These are phyloP conservation scores for Calypte anna DNA, from an alignment of 2,113 vertebrate species.

Conservation along the genomic window DNA sequence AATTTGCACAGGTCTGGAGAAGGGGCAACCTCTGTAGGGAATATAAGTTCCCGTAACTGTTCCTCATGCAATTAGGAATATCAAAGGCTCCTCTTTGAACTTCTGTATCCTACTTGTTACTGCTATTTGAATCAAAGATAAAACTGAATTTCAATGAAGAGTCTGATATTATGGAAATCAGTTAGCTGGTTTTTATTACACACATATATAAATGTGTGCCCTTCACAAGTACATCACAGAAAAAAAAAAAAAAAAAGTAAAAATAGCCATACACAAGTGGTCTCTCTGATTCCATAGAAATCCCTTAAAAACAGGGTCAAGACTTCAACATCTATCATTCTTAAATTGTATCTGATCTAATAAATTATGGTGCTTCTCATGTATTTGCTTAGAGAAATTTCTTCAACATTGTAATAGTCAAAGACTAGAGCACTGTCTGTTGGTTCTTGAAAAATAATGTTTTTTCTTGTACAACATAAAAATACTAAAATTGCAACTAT, in stretches of 20 bases:
- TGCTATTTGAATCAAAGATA: neutral
- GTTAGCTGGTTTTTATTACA: neutral
- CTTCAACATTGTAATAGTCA: neutral
- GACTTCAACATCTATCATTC: neutral
- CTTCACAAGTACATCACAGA: constrained; percentile 10
- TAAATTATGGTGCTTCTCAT: no score
- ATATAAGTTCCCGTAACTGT: neutral
- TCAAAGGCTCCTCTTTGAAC: neutral
- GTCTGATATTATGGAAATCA: neutral
- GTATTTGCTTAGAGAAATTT: neutral
- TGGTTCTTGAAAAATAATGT: neutral
- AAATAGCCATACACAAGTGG: neutral
- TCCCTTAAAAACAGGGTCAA: neutral
- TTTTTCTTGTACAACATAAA: neutral
- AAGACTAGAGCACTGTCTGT: neutral
- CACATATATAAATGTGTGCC: rapidly evolving
- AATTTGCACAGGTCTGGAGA: neutral
- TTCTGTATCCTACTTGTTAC: neutral
- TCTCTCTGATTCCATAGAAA: neutral
- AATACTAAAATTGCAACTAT: neutral
- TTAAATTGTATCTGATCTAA: no score
- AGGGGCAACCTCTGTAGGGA: neutral
- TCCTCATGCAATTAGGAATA: neutral
- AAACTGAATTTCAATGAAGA: constrained; percentile 2
- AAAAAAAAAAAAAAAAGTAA: neutral